Evolutionary conservation across 2,888 invertebrate genomes (phyloP), one percentile per base, ranked within the genome.

Genomic region (Macaria notata): DNA sequence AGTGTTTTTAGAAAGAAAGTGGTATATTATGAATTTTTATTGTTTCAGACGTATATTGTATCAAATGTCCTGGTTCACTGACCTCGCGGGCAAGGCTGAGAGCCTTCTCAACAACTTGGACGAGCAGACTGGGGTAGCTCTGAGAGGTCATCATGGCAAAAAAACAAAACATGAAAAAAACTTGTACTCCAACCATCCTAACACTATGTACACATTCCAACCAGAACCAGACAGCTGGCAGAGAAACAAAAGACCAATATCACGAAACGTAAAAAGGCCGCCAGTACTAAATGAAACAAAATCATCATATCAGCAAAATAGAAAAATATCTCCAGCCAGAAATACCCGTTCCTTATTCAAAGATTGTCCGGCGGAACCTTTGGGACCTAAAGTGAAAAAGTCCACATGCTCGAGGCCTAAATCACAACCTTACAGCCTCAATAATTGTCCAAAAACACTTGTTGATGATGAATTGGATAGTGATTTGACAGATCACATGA

Each of bases 31-130:
- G 1, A 7, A 3, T 4, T 36, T 36, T 0, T 41, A 41, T 63
- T 53, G n/a, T 55, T 75, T 59, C 64, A 79, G 78, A 62, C 61
- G 48, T 64, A 63, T 64, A 73, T 69, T 54, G 41, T 52, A 61
- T 38, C 56, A 79, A 78, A 95, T 95, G 95, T 93, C 95, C 65
- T 96, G 96, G 96, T 92, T 96, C 57, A 90, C 94, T 61, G 95
- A 94, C 61, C 86, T 95, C 55, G 95, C 95, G 59, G 95, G 94
- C 33, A 95, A 93, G 78, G 96, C 96, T 9, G 96, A 96, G 75
- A 93, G 92, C 72, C 92, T 96, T 58, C 88, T 96, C 29, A 96
- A 95, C 72, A 94, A 94, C 73, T 81, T 96, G 31, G 96, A 96
- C 71, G 93, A 95, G 72, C 94, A 94, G 78, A 95, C 96, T 31